Base-by-base conservation (phyloP, 2,113 vertebrate genomes). In the Proteles cristata region DNA sequence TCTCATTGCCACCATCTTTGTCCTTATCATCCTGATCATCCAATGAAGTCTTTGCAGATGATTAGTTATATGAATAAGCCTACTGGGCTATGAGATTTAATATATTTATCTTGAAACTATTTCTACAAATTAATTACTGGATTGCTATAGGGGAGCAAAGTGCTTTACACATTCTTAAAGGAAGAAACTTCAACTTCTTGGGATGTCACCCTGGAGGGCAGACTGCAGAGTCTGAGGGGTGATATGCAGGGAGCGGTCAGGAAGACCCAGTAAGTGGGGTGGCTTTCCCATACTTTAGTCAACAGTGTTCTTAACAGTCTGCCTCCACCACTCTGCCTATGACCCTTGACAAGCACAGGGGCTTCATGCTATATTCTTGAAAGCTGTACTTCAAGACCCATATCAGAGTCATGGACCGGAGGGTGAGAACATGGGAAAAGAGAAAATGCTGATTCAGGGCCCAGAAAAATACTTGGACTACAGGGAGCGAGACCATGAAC, bases 121-220 rank as follows among this genome's bases (percentile, higher is more conserved):
- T 89, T 97, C 53, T 92, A 11, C 6, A 88, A 65, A 71, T 85
- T 35, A 91, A 69, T 69, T 45, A 35, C 35, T 80, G 35, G 69
- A 71, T 84, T 79, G 31, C 45, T 50, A 19, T 12, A 74, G 12
- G 12, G 35, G n/a, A 48, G 9, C 55, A 39, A 6, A 53, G 11
- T 15, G 16, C 88, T 83, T 88, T 10, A 23, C 6, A 83, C 14
- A 71, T 35, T 71, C 23, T 58, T 26, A 1, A 69, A 48, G 76
- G 63, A 55, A 91, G 82, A 65, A 58, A 33, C 73, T 8, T 39
- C 25, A 17, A 7, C 11, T 39, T 84, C 45, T n/a, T n/a, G 39
- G 45, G 2, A 80, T 48, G 4, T 4, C 33, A 31, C 31, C 19
- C 58, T 31, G 89, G 14, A 16, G 21, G 9, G 9, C 19, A 1